Evolutionary conservation across 2,888 invertebrate genomes (phyloP).

Genomic region (Pasiphila rectangulata): DNA sequence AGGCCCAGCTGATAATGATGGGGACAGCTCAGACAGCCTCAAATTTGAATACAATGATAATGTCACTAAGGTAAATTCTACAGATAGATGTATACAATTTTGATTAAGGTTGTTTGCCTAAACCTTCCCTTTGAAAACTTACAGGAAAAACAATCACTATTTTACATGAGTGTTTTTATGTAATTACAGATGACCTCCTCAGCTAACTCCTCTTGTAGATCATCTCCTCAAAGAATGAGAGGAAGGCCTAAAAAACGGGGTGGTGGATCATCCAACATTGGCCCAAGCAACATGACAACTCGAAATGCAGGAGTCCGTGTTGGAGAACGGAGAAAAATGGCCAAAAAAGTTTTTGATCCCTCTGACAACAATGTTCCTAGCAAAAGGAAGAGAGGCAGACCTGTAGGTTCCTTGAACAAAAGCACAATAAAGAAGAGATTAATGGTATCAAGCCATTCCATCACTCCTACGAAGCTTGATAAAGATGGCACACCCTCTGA

Average conservation of each 20-base stretch:
- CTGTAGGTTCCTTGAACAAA: conserved; percentile 83
- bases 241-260: conserved; percentile 70
- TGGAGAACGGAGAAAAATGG: conserved; percentile 85
- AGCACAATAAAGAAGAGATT: conserved; percentile 78
- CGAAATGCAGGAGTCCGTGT: conserved; percentile 74
- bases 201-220: conserved; percentile 74
- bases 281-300: conserved; percentile 47
- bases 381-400: conserved; percentile 85
- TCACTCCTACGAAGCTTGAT: conserved; percentile 47
- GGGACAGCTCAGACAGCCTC: conserved; percentile 76
- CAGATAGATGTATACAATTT: background rate
- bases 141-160: background rate
- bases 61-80: conserved; percentile 62
- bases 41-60: conserved; percentile 73
- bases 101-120: no score
- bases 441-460: conserved; percentile 49
- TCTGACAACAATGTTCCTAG: conserved; percentile 89
- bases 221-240: conserved; percentile 72
- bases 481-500: conserved; percentile 66
- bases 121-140: no score
- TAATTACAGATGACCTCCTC: conserved; percentile 71
- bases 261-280: conserved; percentile 50
- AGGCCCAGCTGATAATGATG: conserved; percentile 82
- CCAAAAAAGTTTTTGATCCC: conserved; percentile 92
- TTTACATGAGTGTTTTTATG: background rate